Evolutionary conservation across 1,140 invertebrate species (phyloP).

Genomic region (Heliconius himera): DNA sequence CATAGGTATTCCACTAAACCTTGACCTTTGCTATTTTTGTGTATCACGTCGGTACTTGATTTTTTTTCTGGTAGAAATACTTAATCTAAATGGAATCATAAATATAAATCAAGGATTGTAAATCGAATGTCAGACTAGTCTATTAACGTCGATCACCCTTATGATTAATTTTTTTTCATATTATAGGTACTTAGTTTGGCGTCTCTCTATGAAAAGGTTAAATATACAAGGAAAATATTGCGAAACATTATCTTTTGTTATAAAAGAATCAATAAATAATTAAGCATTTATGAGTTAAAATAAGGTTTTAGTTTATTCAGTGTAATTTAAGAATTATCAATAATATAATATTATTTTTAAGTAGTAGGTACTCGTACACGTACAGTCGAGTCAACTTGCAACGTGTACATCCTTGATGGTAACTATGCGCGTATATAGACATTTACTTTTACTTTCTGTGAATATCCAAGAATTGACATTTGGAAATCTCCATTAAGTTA

Average conservation of each 20-base stretch:
- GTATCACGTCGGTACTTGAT: not conserved
- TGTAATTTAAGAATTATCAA: not conserved
- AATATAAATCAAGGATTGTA: not conserved
- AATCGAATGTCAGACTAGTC: not conserved
- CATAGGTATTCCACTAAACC: conserved; percentile 1
- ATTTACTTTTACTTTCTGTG: conserved; percentile 33
- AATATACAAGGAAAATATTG: conserved; percentile 50
- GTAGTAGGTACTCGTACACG: not conserved
- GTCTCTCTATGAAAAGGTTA: conserved; percentile 46
- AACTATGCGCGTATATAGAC: conserved; percentile 9
- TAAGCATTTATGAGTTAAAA: not conserved
- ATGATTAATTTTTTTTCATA: conserved; percentile 2
- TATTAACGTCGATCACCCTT: not conserved
- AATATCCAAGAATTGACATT: conserved; percentile 17
- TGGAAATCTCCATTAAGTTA: not conserved
- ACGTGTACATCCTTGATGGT: conserved; percentile 7
- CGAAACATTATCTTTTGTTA: conserved; percentile 44
- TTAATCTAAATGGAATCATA: not conserved
- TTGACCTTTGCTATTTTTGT: conserved; percentile 24
- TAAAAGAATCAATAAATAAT: not conserved
- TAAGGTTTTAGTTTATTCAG: not conserved
- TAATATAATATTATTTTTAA: not conserved
- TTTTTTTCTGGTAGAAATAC: not conserved
- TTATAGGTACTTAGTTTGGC: not conserved
- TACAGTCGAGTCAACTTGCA: not conserved